Evolutionary conservation across 92 coral and sea anemone genomes (phyloP), one percentile per base, ranked within the genome.

Genomic region (Bergia puertoricense): DNA sequence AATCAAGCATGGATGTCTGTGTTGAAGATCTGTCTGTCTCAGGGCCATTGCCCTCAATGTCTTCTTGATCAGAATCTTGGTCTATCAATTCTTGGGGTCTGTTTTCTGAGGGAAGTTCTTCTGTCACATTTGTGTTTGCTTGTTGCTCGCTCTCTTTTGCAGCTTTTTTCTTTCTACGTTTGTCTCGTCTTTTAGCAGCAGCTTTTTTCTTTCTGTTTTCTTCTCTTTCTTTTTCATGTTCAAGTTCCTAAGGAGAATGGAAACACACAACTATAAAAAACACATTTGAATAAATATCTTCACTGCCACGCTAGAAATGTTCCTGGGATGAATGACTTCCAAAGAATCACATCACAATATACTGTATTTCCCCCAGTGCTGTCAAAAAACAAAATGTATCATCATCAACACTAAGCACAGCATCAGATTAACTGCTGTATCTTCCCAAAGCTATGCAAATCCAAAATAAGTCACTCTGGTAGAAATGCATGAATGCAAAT

Each of bases 161-260:
- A 38, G 96, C 98, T 83, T 97, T 97, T 50, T 94, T 91, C 89
- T 97, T 92, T 75, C 94, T 92, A 13, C 98, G 91, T 74, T 97
- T 97, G 90, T 97, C 99, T 89, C 99, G 76, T 37, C 98, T 88
- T 56, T 97, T 97, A 2, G 98, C 99, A 10, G 99, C 99, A 44
- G 95, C 98, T 89, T 95, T 95, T 89, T 97, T 97, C 92, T 95
- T 97, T 48, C 96, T 88, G 82, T 95, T 95, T 76, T 94, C 95
- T 85, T 97, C 97, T 43, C 94, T 92, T 72, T 94, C 98, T 88
- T 95, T 97, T 85, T 97, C 99, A 67, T 94, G 95, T 81, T 97
- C 99, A 43, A 97, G 95, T 85, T 97, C 99, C 98, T 97, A 45
- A 82, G 20, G 14, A 18, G 30, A 23, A 62, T 18, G 18, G 20